Conservation (phyloP, 2,888 invertebrate genomes). For the Amphimallon solstitiale region DNA sequence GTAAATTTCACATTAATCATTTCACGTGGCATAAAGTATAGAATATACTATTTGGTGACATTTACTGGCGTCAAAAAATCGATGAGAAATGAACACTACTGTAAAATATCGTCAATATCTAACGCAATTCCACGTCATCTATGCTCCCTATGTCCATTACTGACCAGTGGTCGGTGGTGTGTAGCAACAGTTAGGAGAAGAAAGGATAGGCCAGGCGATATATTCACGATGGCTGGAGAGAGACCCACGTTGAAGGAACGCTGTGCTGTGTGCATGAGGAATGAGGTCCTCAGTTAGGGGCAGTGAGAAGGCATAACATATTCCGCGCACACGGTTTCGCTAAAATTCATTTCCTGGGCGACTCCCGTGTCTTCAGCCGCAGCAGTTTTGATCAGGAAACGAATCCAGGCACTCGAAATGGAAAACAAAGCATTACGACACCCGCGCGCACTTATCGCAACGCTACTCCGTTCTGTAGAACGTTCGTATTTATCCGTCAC, state of each 20-base stretch:
- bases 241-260: constrained; percentile 20
- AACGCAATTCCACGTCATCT: constrained; percentile 18
- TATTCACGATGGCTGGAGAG: constrained; percentile 37
- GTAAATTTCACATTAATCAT: too few relatives aligned
- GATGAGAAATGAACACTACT: constrained; percentile 15
- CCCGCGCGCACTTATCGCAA: constrained; percentile 49
- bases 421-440: constrained; percentile 58
- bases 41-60: too few relatives aligned
- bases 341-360: constrained; percentile 62
- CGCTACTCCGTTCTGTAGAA: constrained; percentile 41
- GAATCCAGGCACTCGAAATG: constrained; percentile 60
- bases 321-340: constrained; percentile 56
- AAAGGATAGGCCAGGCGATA: constrained; percentile 45
- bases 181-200: constrained; percentile 35
- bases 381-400: constrained; percentile 59
- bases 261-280: constrained; percentile 2
- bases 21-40: too few relatives aligned
- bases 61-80: neutral
- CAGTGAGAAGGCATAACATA: constrained; percentile 48
- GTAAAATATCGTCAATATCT: constrained; percentile 2
- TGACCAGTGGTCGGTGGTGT: neutral
- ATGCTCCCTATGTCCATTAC: constrained; percentile 11
- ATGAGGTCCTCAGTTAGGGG: constrained; percentile 39
- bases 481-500: constrained; percentile 50
- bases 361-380: constrained; percentile 59